These are phyloP conservation scores for Hirtodrosophila duncani DNA, from an alignment of 2,888 invertebrate species.

Conservation along the genomic window DNA sequence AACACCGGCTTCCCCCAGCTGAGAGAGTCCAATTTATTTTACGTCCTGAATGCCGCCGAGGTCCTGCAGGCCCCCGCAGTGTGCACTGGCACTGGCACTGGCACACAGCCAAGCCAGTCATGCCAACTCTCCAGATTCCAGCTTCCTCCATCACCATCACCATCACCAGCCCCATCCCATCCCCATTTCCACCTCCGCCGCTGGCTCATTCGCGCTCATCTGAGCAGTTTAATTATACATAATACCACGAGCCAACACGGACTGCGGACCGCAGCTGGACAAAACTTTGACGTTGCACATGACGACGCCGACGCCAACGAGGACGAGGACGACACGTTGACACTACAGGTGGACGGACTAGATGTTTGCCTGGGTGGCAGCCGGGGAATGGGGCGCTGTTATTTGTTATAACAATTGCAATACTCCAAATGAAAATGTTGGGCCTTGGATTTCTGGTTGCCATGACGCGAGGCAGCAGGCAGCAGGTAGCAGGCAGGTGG, in stretches of 20 bases:
- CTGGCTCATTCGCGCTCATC: constrained; percentile 6
- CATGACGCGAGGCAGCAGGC: constrained; percentile 41
- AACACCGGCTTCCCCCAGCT: too few relatives aligned
- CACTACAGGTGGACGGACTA: constrained; percentile 25
- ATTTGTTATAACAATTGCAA: constrained; percentile 67
- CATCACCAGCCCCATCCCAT: constrained; percentile 2
- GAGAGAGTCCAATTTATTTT: too few relatives aligned
- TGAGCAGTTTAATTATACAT: constrained; percentile 47
- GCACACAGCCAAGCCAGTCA: background rate
- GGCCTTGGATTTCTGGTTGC: too few relatives aligned
- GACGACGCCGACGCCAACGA: too few relatives aligned
- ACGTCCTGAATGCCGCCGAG: too few relatives aligned
- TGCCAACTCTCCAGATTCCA: background rate
- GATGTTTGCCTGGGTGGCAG: background rate
- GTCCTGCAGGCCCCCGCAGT: constrained; percentile 47
- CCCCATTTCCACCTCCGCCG: background rate
- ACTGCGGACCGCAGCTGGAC: constrained; percentile 61
- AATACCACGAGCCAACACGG: constrained; percentile 10
- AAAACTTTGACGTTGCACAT: constrained; percentile 70
- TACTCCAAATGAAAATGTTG: constrained; percentile 19
- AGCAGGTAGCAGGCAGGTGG: constrained; percentile 45
- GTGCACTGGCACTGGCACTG: too few relatives aligned
- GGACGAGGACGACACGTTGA: constrained; percentile 56
- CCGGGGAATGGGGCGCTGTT: constrained; percentile 34
- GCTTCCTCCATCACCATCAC: background rate